Evolutionary conservation across 2,113 vertebrate genomes (phyloP), one percentile per base, ranked within the genome.

Genomic region (Dissostichus mawsoni): DNA sequence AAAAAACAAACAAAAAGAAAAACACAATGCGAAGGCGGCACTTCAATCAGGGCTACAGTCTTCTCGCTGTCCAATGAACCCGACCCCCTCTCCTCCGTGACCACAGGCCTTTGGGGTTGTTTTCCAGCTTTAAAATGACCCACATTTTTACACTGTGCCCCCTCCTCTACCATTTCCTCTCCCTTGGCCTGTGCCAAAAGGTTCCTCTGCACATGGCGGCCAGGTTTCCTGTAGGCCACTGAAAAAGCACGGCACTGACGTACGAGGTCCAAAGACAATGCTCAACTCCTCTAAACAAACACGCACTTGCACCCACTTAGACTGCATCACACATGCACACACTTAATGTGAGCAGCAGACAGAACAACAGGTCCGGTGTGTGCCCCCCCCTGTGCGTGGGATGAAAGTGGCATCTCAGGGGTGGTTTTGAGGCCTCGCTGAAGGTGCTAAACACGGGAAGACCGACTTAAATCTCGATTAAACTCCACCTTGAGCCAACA

Each of bases 141-240:
- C 93, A 92, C 82, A 94, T 94, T 92, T 93, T 85, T 76, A 76
- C 81, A 83, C 66, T 2, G 68, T 71, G 57, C 72, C 80, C 75
- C 65, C 76, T 13, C 77, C 82, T 61, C 69, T 76, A 81, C 82
- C 86, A 90, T 92, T 95, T 96, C 95, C 95, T 94, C 92, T 93
- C 93, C 88, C 91, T 90, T 81, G 87, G 87, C 92, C 91, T 88
- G 86, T 92, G 94, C 94, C 94, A 94, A 94, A 95, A 95, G 95
- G 95, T 96, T 95, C 90, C 92, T 87, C 87, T 86, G 90, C 95
- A 96, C 93, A 95, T 95, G 94, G 94, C 89, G 90, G 91, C 89
- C 91, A 76, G 87, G 92, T 90, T 95, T 96, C 95, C 95, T 95
- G 94, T 92, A 87, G 86, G 91, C 89, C 91, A 85, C 92, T 91